Evolutionary conservation across 1,140 invertebrate species (phyloP).

Genomic region (Brachystomella parvula): DNA sequence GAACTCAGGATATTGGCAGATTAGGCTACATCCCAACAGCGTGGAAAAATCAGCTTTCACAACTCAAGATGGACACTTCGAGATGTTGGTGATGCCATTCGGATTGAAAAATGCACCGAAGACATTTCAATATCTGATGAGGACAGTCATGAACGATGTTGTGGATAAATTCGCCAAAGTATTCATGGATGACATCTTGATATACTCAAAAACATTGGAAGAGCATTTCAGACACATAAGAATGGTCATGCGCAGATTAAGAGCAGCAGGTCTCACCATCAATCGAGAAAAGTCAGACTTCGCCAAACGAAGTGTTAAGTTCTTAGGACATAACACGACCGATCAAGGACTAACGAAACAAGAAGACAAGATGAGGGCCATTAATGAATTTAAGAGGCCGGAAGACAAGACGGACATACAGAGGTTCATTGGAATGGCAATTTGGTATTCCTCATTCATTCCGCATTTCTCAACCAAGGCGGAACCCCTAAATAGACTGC

Average conservation of each 20-base stretch:
- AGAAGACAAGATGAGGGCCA: background rate
- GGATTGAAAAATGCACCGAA: conserved; percentile 40
- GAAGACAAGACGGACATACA: background rate
- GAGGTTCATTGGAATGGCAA: background rate
- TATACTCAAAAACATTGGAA: conserved; percentile 30
- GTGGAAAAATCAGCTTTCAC: conserved; percentile 42
- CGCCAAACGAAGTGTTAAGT: conserved; percentile 37
- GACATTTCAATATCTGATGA: conserved; percentile 38
- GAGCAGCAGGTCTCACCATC: conserved; percentile 37
- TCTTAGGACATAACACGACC: conserved; percentile 42
- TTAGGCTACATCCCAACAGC: conserved; percentile 29
- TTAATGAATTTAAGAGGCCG: background rate
- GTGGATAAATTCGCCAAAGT: conserved; percentile 29
- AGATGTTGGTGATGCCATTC: conserved; percentile 41
- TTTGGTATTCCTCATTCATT: background rate
- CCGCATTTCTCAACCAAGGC: background rate
- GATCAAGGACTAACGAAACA: background rate
- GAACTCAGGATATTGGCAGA: conserved; percentile 22
- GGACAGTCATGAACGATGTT: conserved; percentile 27
- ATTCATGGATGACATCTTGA: conserved; percentile 41
- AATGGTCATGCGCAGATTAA: conserved; percentile 37
- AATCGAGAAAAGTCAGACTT: conserved; percentile 41
- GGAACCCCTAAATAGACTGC: background rate
- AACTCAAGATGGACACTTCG: conserved; percentile 36
- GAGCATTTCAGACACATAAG: conserved; percentile 34